phyloP scores from a whole-genome alignment of 53 echinoderm and acorn worm genomes.

The Hippasteria phrygiana region DNA sequence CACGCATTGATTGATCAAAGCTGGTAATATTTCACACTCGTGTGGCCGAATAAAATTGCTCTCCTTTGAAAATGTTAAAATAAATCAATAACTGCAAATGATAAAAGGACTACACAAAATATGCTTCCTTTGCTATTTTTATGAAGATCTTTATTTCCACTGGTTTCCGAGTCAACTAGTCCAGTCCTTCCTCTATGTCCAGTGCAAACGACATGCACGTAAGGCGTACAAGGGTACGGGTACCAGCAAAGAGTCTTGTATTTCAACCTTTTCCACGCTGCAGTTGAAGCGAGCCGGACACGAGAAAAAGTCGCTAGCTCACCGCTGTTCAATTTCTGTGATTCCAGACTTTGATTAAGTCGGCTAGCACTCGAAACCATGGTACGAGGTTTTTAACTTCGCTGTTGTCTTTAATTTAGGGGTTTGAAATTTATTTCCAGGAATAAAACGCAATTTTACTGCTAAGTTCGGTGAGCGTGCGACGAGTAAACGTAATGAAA shows the following conservation, averaged over 20 bases:
- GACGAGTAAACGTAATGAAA: too few relatives aligned
- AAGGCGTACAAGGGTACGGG: not conserved
- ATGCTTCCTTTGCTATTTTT: too few relatives aligned
- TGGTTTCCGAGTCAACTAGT: too few relatives aligned
- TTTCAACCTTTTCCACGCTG: constrained; percentile 23
- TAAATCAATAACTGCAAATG: too few relatives aligned
- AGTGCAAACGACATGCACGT: not conserved
- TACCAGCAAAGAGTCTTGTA: constrained; percentile 28
- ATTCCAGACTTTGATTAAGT: constrained; percentile 91
- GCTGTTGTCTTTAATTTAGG: not conserved
- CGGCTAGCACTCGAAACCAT: constrained; percentile 92
- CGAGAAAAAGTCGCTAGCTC: constrained; percentile 78
- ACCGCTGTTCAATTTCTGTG: constrained; percentile 99
- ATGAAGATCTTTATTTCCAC: too few relatives aligned
- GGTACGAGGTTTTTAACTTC: constrained; percentile 62
- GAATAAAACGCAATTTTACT: not conserved
- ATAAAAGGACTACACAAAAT: too few relatives aligned
- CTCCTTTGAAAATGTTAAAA: too few relatives aligned
- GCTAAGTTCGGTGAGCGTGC: too few relatives aligned
- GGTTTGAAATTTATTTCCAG: not conserved
- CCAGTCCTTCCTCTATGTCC: too few relatives aligned
- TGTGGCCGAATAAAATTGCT: too few relatives aligned
- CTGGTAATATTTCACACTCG: too few relatives aligned
- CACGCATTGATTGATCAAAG: too few relatives aligned
- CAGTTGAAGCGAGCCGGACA: not conserved